Evolutionary conservation across 2,888 invertebrate species (phyloP).

Genomic region (Nasonia oneida): DNA sequence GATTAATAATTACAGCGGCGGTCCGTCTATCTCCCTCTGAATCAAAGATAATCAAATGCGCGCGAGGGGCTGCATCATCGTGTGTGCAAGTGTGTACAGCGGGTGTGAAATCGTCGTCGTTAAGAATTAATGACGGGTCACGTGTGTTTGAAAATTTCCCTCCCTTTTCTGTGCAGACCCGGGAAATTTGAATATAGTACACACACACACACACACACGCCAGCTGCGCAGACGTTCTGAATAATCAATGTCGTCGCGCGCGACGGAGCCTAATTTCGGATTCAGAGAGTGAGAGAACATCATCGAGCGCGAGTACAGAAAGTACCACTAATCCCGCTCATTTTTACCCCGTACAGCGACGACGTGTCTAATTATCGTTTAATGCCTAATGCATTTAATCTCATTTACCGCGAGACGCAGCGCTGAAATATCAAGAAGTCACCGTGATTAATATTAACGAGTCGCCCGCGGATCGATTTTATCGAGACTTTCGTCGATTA

Average conservation of each 20-base stretch:
- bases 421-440: not conserved
- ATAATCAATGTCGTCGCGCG: not conserved
- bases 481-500: constrained; percentile 15
- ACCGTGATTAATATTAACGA: not conserved
- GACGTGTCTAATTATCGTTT: not conserved
- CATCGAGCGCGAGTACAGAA: not conserved
- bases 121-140: constrained; percentile 4
- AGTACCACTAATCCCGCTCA: not conserved
- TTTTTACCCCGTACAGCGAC: not conserved
- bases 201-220: not conserved
- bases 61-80: not conserved
- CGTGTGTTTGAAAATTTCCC: not conserved
- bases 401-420: not conserved
- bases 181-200: not conserved
- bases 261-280: not conserved
- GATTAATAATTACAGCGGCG: not conserved
- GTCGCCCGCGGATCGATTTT: constrained; percentile 10
- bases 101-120: constrained; percentile 1
- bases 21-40: not conserved
- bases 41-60: constrained; percentile 2
- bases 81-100: not conserved
- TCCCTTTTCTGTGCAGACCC: not conserved
- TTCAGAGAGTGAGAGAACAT: not conserved
- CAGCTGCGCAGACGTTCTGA: not conserved
- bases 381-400: not conserved